Base-by-base conservation (phyloP, 2,888 invertebrate species). In the Thelaira solivaga region DNA sequence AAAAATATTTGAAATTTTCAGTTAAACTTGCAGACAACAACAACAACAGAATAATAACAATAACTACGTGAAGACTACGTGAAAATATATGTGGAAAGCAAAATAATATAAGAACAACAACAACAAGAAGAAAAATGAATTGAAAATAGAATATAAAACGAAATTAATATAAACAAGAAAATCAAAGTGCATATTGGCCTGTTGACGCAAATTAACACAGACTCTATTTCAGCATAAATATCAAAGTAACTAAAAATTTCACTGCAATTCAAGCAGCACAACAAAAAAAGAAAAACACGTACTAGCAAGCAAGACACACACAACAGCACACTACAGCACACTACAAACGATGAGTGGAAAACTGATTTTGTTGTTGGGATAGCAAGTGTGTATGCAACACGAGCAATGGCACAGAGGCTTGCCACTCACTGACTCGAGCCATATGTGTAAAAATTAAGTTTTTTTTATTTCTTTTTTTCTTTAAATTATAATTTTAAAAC, bases 201-300 rank as follows among this genome's bases (percentile, higher is more conserved):
- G 85, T 86, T 86, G 86, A 87, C 85, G 87, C 85, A 86, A 87
- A 86, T 86, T 87, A 86, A 86, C 85, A 85, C 83, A 83, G 87
- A 86, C 86, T 83, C 82, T 75, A 67, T 76, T 76, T 76, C 77
- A 73, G 77, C 62, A 71, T 67, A 41, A 62, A 51, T 62, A 65
- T 68, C 68, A 74, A 74, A 76, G 73, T 69, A 64, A 53, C 67
- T 45, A 51, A 68, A 64, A 76, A 71, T 64, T 57, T 45, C 43
- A 59, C 26, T 57, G 57, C 53, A 72, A 49, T 61, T 64, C 67
- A 64, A 43, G 57, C 73, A 57, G 49, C 34, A 43, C n/a, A n/a
- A n/a, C n/a, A n/a, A n/a, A n/a, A n/a, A n/a, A n/a, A n/a, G n/a
- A n/a, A 57, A 45, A 11, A 47, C 59, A 43, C 11, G 13, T 24